Evolutionary conservation across 1,140 invertebrate species (phyloP), one percentile per base, ranked within the genome.

Genomic region (Homarus americanus): DNA sequence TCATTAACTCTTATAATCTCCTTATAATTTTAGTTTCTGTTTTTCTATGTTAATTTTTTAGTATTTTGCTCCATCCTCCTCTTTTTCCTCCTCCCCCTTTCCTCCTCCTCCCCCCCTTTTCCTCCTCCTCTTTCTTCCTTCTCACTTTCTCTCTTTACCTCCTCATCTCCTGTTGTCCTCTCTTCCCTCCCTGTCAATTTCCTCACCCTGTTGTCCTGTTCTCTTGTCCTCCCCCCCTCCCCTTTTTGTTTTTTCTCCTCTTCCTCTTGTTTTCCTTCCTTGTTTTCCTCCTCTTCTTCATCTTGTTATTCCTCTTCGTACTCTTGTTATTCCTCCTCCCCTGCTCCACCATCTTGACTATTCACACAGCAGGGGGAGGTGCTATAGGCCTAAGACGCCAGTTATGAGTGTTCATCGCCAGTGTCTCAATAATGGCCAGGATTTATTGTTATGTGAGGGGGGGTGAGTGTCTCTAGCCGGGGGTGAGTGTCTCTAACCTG

Each of bases 131-230:
- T 20, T 78, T 41, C 75, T 24, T 41, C 34, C 75, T 28, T 40
- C 44, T 78, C 38, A n/a, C 40, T n/a, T 38, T 41, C 44, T 41
- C 75, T 40, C 41, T 78, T 41, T 38, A 78, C 75, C 38, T 40
- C 75, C 9, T n/a, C n/a, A n/a, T n/a, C n/a, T n/a, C n/a, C n/a
- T n/a, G n/a, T n/a, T n/a, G n/a, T n/a, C n/a, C n/a, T n/a, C n/a
- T n/a, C n/a, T n/a, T 40, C 36, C 17, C 53, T 69, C 34, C 34
- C 76, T 40, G 34, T n/a, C 76, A 12, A 3, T 28, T 20, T 41
- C 15, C 38, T 63, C 38, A 3, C 32, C 17, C 34, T 40, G n/a
- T 40, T 28, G 15, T 1, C 40, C 75, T 40, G 5, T 78, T 36
- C 38, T 38, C 20, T 38, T 78, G 15, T 78, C 38, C 9, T 38